These are phyloP conservation scores for Chiloscyllium plagiosum DNA, from an alignment of 2,113 vertebrate species.

Conservation along the genomic window DNA sequence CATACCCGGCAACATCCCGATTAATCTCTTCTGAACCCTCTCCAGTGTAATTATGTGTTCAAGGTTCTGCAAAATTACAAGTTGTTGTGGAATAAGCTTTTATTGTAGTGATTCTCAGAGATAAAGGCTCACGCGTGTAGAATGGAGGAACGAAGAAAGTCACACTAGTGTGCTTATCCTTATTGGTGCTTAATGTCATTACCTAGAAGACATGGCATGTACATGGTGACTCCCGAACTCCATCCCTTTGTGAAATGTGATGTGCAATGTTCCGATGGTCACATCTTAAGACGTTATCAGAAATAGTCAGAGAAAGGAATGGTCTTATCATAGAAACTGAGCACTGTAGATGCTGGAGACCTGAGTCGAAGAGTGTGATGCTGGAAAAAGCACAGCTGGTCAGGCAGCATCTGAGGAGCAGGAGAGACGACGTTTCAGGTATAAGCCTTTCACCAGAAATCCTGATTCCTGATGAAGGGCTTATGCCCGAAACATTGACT, in stretches of 20 bases:
- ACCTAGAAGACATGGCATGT: neutral
- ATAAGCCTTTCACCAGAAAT: too few relatives aligned
- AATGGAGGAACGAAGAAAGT: neutral
- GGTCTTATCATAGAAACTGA: neutral
- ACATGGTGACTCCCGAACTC: neutral
- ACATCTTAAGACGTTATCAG: neutral
- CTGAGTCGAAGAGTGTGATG: too few relatives aligned
- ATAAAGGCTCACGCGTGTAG: neutral
- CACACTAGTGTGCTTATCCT: neutral
- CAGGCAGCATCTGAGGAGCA: too few relatives aligned
- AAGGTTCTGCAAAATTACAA: neutral
- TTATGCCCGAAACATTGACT: too few relatives aligned
- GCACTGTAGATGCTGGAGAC: too few relatives aligned
- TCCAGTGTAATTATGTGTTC: neutral
- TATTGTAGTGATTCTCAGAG: neutral
- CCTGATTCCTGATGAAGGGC: too few relatives aligned
- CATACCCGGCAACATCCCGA: too few relatives aligned
- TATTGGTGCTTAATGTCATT: neutral
- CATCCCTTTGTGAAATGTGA: neutral
- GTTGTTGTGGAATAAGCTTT: neutral
- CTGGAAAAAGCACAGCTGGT: too few relatives aligned
- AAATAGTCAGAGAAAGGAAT: neutral
- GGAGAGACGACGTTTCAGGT: too few relatives aligned
- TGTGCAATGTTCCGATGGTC: neutral
- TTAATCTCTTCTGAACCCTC: too few relatives aligned